Base-by-base conservation (phyloP, 2,888 invertebrate genomes). In the Clanis bilineata region DNA sequence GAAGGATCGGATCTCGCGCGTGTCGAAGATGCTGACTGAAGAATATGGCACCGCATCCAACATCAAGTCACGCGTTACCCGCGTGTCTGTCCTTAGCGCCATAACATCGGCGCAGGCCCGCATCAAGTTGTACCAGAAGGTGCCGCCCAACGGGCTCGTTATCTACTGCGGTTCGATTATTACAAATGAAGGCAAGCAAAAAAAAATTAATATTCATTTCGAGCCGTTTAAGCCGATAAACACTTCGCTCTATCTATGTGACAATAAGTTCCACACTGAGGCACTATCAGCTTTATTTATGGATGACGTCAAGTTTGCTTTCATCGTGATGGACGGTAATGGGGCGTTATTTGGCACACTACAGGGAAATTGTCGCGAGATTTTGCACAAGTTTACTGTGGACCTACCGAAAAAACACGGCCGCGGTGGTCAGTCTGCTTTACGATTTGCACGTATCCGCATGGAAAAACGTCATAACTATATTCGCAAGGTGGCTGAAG, bases 401-500 rank as follows among this genome's bases (percentile, higher is more conserved):
- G 99, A 99, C 87, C 93, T 99, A 74, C 99, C 99, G 2, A 99
- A 99, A 93, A 99, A 99, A 91, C 99, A 99, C 93, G 99, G 99
- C n/a, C 96, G 99, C 87, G 99, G 99, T 93, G 99, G 99, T 94
- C 99, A 99, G 91, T 99, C 99, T 6, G 99, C 99, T 38, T 93
- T 99, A 67, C 99, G 99, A 95, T 99, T 99, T 90, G 99, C 99
- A 18, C 97, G 99, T 92, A 94, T 99, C 70, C 95, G 99, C 76
- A 99, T 99, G 98, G 99, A 99, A 93, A 99, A 99, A 84, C 94
- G 99, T 65, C 99, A 99, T 94, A 99, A 99, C 90, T 99, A 99
- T 85, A 99, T 99, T 61, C 94, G 99, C 64, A 99, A 99, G 93
- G 99, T 99, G 63, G 88, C 89, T 0, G 90, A 90, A 65, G 88